Evolutionary conservation across 2,797 vertebrate species (phyloP), one percentile per base, ranked within the genome.

Genomic region (Chanos chanos): DNA sequence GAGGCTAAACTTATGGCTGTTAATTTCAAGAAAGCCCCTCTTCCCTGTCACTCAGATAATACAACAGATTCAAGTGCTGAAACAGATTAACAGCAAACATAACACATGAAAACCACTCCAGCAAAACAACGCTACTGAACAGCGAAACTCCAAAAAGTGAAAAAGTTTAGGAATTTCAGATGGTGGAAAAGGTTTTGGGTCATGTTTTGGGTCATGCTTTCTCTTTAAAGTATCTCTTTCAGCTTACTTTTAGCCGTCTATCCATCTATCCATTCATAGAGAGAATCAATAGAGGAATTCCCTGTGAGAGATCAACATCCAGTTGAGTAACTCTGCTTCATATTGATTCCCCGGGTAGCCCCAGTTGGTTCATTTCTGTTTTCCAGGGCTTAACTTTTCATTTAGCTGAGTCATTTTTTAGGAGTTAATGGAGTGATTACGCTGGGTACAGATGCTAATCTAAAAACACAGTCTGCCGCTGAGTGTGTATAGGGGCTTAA

Each of bases 1-100:
- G 15, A 63, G 30, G 62, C 30, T 48, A 68, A 51, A 57, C 50
- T 18, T n/a, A 37, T 25, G 33, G 51, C 54, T 62, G 59, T 62
- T 45, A 33, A 47, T 57, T 33, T 30, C 40, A 18, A 43, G 37
- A 50, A 56, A 36, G n/a, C 12, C 44, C 37, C 59, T 47, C 59
- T 34, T n/a, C n/a, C n/a, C n/a, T n/a, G n/a, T n/a, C n/a, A n/a
- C n/a, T n/a, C n/a, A n/a, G n/a, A n/a, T n/a, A n/a, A n/a, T n/a
- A n/a, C n/a, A n/a, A n/a, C n/a, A n/a, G n/a, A n/a, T n/a, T n/a
- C n/a, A n/a, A n/a, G n/a, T n/a, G n/a, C n/a, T n/a, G n/a, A n/a
- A n/a, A n/a, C n/a, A n/a, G n/a, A n/a, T n/a, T n/a, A n/a, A n/a
- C n/a, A n/a, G n/a, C n/a, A n/a, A n/a, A n/a, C n/a, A n/a, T n/a